Evolutionary conservation across 2,797 vertebrate species (phyloP).

Genomic region (Lepilemur septentrionalis): DNA sequence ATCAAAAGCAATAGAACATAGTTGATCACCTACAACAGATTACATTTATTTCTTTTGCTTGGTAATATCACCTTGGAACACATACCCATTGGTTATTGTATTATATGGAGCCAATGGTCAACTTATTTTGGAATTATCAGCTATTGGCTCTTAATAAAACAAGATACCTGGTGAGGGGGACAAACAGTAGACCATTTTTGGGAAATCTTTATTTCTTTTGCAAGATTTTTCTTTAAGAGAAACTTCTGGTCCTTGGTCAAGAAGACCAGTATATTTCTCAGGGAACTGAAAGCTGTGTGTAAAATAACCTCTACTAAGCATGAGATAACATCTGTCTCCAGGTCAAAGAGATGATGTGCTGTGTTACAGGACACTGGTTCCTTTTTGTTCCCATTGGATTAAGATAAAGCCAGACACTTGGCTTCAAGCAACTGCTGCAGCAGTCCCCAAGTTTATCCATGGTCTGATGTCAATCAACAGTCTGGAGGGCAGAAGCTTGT

Average conservation of each 20-base stretch:
- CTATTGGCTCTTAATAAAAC: not conserved
- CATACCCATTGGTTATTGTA: not conserved
- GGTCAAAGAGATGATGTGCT: constrained; percentile 49
- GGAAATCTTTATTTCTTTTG: not conserved
- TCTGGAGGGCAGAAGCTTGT: not conserved
- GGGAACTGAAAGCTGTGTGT: constrained; percentile 46
- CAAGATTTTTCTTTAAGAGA: constrained; percentile 40
- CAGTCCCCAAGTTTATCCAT: not conserved
- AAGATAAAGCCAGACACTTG: constrained; percentile 36
- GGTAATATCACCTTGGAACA: not conserved
- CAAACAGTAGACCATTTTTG: not conserved
- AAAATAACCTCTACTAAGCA: constrained; percentile 26
- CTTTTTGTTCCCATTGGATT: constrained; percentile 55
- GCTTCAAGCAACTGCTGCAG: not conserved
- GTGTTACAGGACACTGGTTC: not conserved
- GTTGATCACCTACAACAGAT: not conserved
- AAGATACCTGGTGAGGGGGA: not conserved
- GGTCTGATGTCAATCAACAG: not conserved
- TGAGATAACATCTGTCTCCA: constrained; percentile 55
- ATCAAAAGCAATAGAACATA: not conserved
- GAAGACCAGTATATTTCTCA: constrained; percentile 29
- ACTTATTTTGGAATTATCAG: not conserved
- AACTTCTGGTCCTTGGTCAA: not conserved
- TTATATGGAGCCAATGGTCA: not conserved
- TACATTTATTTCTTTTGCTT: not conserved